These are phyloP conservation scores for Orussus abietinus DNA, from an alignment of 1,140 invertebrate species.

Conservation along the genomic window DNA sequence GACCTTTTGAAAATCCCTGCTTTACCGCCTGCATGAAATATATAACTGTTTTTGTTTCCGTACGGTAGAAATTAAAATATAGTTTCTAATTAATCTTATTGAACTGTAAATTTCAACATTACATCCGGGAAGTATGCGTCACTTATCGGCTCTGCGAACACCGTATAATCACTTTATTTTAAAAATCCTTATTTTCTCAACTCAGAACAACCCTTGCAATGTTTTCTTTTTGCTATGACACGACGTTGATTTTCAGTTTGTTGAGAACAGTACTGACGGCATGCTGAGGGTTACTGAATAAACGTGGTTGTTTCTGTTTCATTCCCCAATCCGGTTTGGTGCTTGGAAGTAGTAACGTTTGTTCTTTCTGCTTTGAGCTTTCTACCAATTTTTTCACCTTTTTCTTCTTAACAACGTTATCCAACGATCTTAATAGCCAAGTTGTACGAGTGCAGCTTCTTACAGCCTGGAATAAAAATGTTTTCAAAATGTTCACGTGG, in stretches of 20 bases:
- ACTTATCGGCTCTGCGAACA: no score
- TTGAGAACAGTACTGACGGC: conserved; percentile 19
- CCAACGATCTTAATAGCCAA: conserved; percentile 20
- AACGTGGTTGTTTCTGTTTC: conserved; percentile 24
- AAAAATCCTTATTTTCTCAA: no score
- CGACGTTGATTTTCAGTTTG: conserved; percentile 25
- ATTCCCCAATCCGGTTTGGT: conserved; percentile 30
- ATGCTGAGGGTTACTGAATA: conserved; percentile 22
- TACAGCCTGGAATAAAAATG: conserved; percentile 14
- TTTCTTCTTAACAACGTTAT: conserved; percentile 16
- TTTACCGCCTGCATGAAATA: no score
- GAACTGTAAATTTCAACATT: no score
- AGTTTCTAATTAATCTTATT: no score
- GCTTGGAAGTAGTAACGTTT: conserved; percentile 21
- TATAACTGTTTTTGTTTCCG: no score
- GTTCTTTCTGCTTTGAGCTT: conserved; percentile 8
- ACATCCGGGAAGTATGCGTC: no score
- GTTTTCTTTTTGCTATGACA: no score
- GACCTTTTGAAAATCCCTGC: no score
- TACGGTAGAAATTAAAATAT: no score
- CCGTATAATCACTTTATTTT: no score
- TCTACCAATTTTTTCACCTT: conserved; percentile 4
- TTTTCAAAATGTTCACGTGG: background rate
- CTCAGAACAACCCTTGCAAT: no score
- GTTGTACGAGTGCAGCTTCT: conserved; percentile 15